Base-by-base conservation (phyloP, 2,797 vertebrate genomes). In the Peromyscus melanophrys region DNA sequence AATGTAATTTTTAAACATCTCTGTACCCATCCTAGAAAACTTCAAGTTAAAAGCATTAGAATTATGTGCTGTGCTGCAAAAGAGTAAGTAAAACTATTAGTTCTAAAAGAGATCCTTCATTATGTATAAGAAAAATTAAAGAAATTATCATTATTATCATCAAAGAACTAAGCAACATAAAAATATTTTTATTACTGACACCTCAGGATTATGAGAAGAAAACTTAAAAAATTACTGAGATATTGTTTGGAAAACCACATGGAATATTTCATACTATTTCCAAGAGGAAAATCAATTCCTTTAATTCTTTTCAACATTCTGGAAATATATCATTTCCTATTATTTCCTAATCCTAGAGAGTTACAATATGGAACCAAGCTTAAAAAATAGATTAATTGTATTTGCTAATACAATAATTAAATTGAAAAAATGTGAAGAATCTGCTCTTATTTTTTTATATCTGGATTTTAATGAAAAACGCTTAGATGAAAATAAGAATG, bases 401-500 rank as follows among this genome's bases (percentile, higher is more conserved):
- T 90, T 96, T 97, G 49, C 46, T 93, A 96, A 83, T 88, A 84
- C 16, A 71, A 87, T 94, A 93, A 84, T 82, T 59, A 90, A 89
- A 52, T 86, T 59, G 34, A 95, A 73, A 90, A 88, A 90, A n/a
- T 95, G 63, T 80, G 34, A 27, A 83, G 73, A 55, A 83, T 94
- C 59, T 96, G 59, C 4, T 83, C 7, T 59, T 29, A 37, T 85
- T 89, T 55, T 65, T 55, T 34, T 57, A n/a, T 75, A 37, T 37
- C 75, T 25, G 17, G 1, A 55, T 96, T 96, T 95, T 63, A 57
- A 94, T 92, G 78, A 85, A 84, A 63, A 90, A 92, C 94, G 92
- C 92, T 93, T 71, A 95, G 73, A 78, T 88, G 46, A 89, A 97
- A 82, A 84, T 37, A 13, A 92, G 55, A 95, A 25, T 91, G 69